Base-by-base conservation (phyloP, 1,140 invertebrate species). In the Anastatus disparis region DNA sequence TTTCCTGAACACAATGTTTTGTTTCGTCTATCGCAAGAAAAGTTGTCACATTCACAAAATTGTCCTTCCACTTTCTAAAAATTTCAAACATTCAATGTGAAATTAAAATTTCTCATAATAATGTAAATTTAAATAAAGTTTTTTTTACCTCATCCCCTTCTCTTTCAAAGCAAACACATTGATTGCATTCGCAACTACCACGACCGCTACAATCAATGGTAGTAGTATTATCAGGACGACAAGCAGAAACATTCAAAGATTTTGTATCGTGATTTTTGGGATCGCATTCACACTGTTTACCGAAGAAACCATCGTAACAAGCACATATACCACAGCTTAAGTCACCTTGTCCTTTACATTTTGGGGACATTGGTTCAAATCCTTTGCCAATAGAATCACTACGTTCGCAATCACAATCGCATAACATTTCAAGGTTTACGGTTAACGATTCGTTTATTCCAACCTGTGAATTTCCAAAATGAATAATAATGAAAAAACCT, bases 11-110 rank as follows among this genome's bases (percentile, higher is more conserved):
- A 98, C 12, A 97, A 84, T 74, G 90, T 77, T 22, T 93, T 91
- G 79, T 94, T 90, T 82, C 92, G 88, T 75, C 94, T 90, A 80
- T 96, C 94, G 81, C 97, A 98, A n/a, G 93, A 94, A 80, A 95
- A 98, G 87, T 98, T 96, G 82, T 98, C 95, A 85, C 97, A 98
- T 82, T 98, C 93, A 82, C 97, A 99, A 83, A 88, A 97, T 71
- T 89, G 87, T 1, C 97, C 97, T 0, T 89, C 90, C 75, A 94
- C 91, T 68, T 83, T 81, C 91, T 93, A 79, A 2, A 86, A 82
- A 83, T 83, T 24, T 1, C n/a, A 38, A 61, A n/a, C n/a, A n/a
- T n/a, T 46, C 15, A n/a, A 35, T 35, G 4, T 35, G 10, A 35
- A 35, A 35, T 10, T 6, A 35, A 4, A 35, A 35, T 35, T 35